These are phyloP conservation scores for Bubo bubo DNA, from an alignment of 2,113 vertebrate species.

Conservation along the genomic window DNA sequence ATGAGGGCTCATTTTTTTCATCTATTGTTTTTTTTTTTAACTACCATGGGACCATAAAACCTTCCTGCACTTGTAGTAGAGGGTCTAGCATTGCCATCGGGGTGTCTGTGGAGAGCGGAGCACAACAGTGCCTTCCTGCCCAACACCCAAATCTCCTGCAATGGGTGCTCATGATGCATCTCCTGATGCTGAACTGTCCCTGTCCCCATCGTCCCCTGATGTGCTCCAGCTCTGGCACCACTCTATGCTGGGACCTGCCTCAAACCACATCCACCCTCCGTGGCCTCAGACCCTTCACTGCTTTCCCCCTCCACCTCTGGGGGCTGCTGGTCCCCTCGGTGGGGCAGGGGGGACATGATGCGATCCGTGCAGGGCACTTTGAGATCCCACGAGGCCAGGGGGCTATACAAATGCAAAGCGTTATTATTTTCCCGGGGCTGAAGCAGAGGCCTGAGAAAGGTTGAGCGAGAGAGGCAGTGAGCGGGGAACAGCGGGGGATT, in stretches of 20 bases:
- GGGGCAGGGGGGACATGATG: not conserved
- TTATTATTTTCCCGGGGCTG: conserved; percentile 40
- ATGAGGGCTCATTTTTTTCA: not conserved
- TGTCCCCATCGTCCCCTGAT: fast-evolving
- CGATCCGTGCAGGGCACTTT: not conserved
- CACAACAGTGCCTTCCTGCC: fast-evolving
- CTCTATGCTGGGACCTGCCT: not conserved
- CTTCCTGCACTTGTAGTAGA: not conserved
- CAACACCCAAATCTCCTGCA: not conserved
- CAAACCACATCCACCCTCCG: not conserved
- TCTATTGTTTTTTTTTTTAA: not conserved
- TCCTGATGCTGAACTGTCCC: not conserved
- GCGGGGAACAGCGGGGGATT: conserved; percentile 60
- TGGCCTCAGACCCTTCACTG: not conserved
- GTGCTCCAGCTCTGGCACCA: not conserved
- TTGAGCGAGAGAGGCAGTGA: conserved; percentile 48
- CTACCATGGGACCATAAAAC: not conserved
- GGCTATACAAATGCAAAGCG: conserved; percentile 61
- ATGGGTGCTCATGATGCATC: fast-evolving
- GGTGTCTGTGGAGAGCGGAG: fast-evolving
- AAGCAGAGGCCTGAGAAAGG: conserved; percentile 66
- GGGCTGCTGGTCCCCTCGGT: not conserved
- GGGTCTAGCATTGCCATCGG: not conserved
- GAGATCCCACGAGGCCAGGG: conserved; percentile 26
- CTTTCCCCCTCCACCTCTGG: not conserved